phyloP scores from a whole-genome alignment of 2,113 vertebrate species.

The Corapipo altera region DNA sequence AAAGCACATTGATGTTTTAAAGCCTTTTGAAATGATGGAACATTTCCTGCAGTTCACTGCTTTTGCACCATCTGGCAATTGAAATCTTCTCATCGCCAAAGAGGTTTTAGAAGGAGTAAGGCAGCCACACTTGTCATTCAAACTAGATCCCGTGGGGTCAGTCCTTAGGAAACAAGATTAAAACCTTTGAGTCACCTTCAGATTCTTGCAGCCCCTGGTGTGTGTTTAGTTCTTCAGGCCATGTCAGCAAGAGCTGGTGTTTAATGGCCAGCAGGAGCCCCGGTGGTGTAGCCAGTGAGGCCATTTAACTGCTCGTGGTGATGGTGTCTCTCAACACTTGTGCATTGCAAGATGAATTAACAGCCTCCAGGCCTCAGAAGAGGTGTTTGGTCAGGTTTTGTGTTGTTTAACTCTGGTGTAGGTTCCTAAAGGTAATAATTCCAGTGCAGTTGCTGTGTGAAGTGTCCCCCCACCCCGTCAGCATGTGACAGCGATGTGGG shows the following conservation, averaged over 20 bases:
- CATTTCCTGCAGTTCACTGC: neutral
- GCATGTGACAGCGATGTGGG: accelerated
- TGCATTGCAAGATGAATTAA: neutral
- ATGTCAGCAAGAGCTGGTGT: neutral
- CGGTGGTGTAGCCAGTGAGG: neutral
- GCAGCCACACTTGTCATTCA: constrained; percentile 11
- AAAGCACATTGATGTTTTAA: constrained; percentile 21
- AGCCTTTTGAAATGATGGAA: constrained; percentile 27
- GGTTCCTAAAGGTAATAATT: neutral
- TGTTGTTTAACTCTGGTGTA: neutral
- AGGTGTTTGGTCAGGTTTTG: neutral
- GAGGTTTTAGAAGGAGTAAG: constrained; percentile 20
- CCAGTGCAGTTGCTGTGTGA: neutral
- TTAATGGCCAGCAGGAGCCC: neutral
- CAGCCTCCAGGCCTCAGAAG: neutral
- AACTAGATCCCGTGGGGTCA: neutral
- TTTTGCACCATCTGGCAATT: constrained; percentile 28
- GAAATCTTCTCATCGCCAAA: constrained; percentile 34
- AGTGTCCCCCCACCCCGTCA: neutral
- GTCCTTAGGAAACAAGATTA: constrained; percentile 27
- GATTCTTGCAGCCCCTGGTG: neutral
- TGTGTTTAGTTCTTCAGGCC: neutral
- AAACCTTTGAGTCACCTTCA: constrained; percentile 25
- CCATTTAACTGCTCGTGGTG: neutral
- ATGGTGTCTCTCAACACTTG: neutral